A percentile compares a stretch with the other conserved stretches of the same genome.
Evolutionary conservation across 2,888 invertebrate species (phyloP).

Genomic region (Thecocarcelia acutangulata): DNA sequence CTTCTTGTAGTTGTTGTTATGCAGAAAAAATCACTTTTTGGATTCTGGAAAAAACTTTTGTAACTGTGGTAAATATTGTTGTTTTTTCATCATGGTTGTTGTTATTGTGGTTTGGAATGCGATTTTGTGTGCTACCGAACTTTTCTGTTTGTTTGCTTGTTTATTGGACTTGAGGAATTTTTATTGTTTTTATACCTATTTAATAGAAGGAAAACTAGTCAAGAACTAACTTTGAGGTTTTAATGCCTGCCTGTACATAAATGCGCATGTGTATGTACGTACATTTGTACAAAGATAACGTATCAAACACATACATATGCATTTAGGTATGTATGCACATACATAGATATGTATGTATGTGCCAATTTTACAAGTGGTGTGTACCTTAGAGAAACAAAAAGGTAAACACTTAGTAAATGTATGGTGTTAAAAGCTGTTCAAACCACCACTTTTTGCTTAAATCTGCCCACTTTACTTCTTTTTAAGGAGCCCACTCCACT

Average conservation of each 20-base stretch:
- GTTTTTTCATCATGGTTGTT: slow-evolving; percentile 32
- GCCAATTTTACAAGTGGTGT: slow-evolving; percentile 6
- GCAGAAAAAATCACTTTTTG: slow-evolving; percentile 35
- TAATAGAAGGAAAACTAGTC: slow-evolving; percentile 62
- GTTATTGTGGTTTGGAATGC: slow-evolving; percentile 54
- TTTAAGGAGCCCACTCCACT: slow-evolving; percentile 62
- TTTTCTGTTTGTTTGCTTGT: slow-evolving; percentile 47
- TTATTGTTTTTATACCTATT: slow-evolving; percentile 61
- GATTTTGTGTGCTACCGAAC: slow-evolving; percentile 65
- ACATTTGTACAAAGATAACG: no score
- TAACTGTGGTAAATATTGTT: slow-evolving; percentile 11
- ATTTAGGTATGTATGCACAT: no score
- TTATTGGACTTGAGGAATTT: slow-evolving; percentile 61
- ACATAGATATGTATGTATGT: slow-evolving; percentile 22
- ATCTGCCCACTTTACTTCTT: slow-evolving; percentile 61
- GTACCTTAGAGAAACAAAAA: slow-evolving; percentile 55
- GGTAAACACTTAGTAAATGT: slow-evolving; percentile 58
- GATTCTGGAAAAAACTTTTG: slow-evolving; percentile 33
- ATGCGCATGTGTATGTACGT: neutral
- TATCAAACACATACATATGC: no score
- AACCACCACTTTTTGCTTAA: slow-evolving; percentile 59
- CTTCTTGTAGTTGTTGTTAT: slow-evolving; percentile 37
- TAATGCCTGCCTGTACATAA: neutral
- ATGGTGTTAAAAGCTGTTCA: slow-evolving; percentile 66
- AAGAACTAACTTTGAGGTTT: slow-evolving; percentile 14